Percentiles rank a stretch among this genome's conserved stretches.
Evolutionary conservation across 2,888 invertebrate genomes (phyloP).

Genomic region (Lymantria monacha): DNA sequence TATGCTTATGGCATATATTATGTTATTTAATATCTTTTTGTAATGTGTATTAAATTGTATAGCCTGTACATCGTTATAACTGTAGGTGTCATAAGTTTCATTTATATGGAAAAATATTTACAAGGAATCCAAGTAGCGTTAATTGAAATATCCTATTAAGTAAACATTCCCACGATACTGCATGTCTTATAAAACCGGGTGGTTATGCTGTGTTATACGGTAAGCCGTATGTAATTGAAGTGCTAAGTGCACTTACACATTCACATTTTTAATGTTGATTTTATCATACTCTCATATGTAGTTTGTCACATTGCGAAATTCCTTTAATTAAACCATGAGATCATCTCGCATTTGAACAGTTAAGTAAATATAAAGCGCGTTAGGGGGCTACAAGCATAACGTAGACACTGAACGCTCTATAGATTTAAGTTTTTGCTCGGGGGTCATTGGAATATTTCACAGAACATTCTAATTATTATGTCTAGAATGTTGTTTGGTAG

Average conservation of each 20-base stretch:
- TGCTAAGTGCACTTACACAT: not conserved
- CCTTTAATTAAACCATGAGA: slow-evolving; percentile 50
- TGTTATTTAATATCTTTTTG: too few species aligned
- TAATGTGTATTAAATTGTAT: too few species aligned
- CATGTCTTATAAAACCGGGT: slow-evolving; percentile 20
- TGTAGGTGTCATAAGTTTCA: not conserved
- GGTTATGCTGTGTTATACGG: slow-evolving; percentile 17
- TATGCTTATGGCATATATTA: too few species aligned
- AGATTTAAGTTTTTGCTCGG: too few species aligned
- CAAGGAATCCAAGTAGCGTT: not conserved
- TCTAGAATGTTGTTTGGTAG: too few species aligned
- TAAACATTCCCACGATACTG: slow-evolving; percentile 46
- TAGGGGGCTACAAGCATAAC: slow-evolving; percentile 4
- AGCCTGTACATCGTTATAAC: too few species aligned
- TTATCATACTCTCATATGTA: slow-evolving; percentile 14
- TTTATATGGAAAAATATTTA: not conserved
- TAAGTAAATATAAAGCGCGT: slow-evolving; percentile 8
- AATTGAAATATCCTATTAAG: slow-evolving; percentile 7
- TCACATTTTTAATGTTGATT: not conserved
- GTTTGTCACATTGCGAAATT: slow-evolving; percentile 39
- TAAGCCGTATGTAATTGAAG: not conserved
- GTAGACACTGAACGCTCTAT: too few species aligned
- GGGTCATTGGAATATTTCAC: too few species aligned
- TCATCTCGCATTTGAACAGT: slow-evolving; percentile 33
- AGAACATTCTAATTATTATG: too few species aligned